Conservation (phyloP, 1,140 invertebrate genomes). For the Parapsyche elsis region DNA sequence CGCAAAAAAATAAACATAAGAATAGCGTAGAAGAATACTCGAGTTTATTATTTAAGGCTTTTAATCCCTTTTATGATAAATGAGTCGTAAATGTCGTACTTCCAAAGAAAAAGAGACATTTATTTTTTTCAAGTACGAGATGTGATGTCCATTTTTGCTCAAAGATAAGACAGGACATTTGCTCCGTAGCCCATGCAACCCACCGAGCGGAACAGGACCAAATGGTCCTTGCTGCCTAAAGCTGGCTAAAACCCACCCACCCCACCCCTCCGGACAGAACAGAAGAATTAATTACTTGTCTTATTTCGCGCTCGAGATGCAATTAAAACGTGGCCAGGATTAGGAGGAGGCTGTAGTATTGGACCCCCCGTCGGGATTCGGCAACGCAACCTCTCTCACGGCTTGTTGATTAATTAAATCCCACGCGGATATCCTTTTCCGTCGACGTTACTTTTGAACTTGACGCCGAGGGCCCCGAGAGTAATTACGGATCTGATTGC, state of each 20-base stretch:
- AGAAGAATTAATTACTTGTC: slow-evolving; percentile 28
- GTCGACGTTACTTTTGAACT: slow-evolving; percentile 12
- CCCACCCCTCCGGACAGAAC: not conserved
- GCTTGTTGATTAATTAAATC: slow-evolving; percentile 32
- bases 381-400: not conserved
- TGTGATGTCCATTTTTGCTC: not conserved
- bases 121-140: not conserved
- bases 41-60: too few species aligned
- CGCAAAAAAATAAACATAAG: too few species aligned
- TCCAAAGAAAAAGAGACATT: not conserved
- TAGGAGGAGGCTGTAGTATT: not conserved
- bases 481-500: slow-evolving; percentile 12
- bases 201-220: not conserved
- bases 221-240: not conserved
- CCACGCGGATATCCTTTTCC: slow-evolving; percentile 5
- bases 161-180: slow-evolving; percentile 9
- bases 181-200: not conserved
- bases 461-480: not conserved
- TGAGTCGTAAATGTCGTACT: not conserved
- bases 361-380: not conserved
- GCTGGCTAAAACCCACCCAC: not conserved
- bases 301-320: slow-evolving; percentile 21
- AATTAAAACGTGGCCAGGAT: slow-evolving; percentile 7
- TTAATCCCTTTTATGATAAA: not conserved
- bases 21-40: too few species aligned